These are phyloP conservation scores for Sus cebifrons DNA, from an alignment of 2,797 vertebrate genomes.

Conservation along the genomic window DNA sequence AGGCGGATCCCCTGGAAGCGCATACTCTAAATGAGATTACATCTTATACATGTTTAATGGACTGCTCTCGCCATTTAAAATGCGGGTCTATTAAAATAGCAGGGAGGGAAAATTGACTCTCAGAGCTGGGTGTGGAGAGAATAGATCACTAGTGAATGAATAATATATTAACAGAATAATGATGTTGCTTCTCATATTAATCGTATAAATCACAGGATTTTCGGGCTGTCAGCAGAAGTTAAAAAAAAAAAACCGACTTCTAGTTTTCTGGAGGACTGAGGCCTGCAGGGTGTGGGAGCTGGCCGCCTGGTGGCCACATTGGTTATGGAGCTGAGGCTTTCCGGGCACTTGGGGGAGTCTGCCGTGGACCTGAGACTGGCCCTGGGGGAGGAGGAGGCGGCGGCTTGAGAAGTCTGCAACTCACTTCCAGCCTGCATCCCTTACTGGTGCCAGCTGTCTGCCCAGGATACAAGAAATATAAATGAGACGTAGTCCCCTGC, in stretches of 20 bases:
- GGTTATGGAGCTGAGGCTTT: background rate
- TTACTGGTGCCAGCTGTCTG: background rate
- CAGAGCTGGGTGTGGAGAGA: constrained; percentile 85
- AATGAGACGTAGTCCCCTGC: background rate
- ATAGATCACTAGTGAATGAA: constrained; percentile 90
- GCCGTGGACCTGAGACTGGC: background rate
- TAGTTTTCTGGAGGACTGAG: background rate
- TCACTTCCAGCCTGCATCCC: background rate
- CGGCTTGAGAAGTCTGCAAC: background rate
- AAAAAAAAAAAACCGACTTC: constrained; percentile 54
- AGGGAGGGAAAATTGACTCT: constrained; percentile 87
- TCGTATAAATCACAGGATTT: constrained; percentile 87
- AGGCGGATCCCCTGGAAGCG: constrained; percentile 86
- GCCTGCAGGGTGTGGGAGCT: fast-evolving
- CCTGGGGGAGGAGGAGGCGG: background rate
- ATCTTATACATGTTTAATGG: constrained; percentile 93
- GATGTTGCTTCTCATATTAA: constrained; percentile 89
- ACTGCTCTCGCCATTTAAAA: constrained; percentile 89
- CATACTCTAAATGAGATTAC: constrained; percentile 89
- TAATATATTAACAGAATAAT: constrained; percentile 92
- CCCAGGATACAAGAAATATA: background rate
- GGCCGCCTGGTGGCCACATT: background rate
- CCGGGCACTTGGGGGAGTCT: background rate
- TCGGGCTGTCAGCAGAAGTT: constrained; percentile 83
- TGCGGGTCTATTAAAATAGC: constrained; percentile 90